Conservation (phyloP, 2,797 vertebrate species). For the Monodelphis domestica region DNA sequence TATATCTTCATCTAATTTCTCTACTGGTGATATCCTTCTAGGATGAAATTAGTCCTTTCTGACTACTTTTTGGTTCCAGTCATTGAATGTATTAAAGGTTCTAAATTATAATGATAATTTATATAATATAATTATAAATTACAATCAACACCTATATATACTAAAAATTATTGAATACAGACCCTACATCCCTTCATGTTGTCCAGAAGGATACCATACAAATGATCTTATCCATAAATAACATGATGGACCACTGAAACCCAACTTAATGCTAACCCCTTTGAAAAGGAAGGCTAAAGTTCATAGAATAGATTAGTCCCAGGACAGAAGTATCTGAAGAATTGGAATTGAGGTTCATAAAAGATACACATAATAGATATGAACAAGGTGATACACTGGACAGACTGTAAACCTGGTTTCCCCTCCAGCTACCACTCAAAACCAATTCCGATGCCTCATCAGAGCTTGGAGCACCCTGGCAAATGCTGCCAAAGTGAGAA, state of each 20-base stretch:
- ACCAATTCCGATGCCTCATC: neutral
- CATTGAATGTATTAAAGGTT: neutral
- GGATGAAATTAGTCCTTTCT: neutral
- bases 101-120: too few relatives aligned
- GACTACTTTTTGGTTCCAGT: neutral
- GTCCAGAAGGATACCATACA: neutral
- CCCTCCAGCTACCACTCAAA: neutral
- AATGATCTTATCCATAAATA: neutral
- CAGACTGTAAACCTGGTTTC: neutral
- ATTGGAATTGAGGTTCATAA: neutral
- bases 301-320: neutral
- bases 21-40: neutral
- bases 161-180: too few relatives aligned
- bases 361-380: neutral
- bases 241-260: neutral
- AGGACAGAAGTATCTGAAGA: neutral
- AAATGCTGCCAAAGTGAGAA: neutral
- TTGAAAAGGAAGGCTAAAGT: neutral
- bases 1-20: neutral
- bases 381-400: neutral
- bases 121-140: too few relatives aligned
- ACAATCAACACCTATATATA: too few relatives aligned
- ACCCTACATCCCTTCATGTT: neutral
- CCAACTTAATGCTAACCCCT: neutral
- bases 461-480: neutral